Evolutionary conservation across 2,113 vertebrate genomes (phyloP).

Genomic region (Chiloscyllium plagiosum): DNA sequence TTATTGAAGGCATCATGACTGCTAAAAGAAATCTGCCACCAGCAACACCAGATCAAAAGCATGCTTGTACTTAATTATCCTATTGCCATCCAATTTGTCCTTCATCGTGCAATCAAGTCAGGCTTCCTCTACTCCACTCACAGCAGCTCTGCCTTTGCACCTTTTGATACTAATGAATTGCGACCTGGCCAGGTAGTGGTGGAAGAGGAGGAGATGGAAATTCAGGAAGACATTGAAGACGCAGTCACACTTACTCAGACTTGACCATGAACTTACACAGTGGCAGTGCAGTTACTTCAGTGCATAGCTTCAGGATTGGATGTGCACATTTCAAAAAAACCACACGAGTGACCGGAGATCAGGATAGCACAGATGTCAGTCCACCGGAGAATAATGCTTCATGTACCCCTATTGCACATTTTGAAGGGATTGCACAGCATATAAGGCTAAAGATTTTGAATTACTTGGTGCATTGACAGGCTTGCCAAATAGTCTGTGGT

Average conservation of each 20-base stretch:
- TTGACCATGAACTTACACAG: background rate
- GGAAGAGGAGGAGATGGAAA: background rate
- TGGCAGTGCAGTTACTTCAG: background rate
- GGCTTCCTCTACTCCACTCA: background rate
- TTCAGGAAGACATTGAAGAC: background rate
- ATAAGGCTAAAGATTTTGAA: background rate
- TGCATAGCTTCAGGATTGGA: no score
- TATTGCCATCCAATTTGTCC: background rate
- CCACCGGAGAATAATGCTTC: no score
- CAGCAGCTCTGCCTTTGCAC: background rate
- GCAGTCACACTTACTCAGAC: background rate
- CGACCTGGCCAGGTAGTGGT: background rate
- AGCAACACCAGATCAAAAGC: background rate
- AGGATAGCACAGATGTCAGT: no score
- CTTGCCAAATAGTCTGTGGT: background rate
- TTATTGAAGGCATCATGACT: background rate
- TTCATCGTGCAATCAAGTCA: background rate
- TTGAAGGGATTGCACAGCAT: no score
- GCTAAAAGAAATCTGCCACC: background rate
- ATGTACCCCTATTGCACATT: no score
- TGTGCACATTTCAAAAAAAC: no score
- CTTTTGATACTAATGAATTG: background rate
- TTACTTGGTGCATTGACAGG: background rate
- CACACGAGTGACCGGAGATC: no score
- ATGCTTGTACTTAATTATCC: background rate